A percentile compares a stretch with the other conserved stretches of the same genome.
Evolutionary conservation across 2,113 vertebrate genomes (phyloP).

Genomic region (Saimiri boliviensis): DNA sequence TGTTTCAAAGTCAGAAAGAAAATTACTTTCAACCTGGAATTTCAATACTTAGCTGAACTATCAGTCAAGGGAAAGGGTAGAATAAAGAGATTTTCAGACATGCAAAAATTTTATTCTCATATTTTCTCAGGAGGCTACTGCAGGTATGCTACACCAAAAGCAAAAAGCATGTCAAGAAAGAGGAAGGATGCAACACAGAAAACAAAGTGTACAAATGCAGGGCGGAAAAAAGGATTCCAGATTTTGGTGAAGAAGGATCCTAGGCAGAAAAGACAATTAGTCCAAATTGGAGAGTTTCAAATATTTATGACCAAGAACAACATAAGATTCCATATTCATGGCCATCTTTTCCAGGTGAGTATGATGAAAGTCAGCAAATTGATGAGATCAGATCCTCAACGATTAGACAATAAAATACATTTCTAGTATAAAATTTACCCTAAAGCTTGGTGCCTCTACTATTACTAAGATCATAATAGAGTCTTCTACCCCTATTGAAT

Average conservation of each 20-base stretch:
- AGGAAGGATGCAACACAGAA: neutral
- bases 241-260: neutral
- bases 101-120: neutral
- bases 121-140: neutral
- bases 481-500: neutral
- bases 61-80: neutral
- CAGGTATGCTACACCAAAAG: neutral
- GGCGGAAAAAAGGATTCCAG: neutral
- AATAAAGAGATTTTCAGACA: constrained; percentile 10
- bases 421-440: neutral
- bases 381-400: neutral
- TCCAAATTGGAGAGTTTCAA: neutral
- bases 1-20: neutral
- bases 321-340: neutral
- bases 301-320: neutral
- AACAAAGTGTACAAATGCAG: neutral
- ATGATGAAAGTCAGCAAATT: neutral
- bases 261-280: neutral
- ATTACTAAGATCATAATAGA: neutral
- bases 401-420: neutral
- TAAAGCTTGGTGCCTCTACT: neutral
- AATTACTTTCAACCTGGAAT: constrained; percentile 32
- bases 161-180: neutral
- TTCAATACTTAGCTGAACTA: constrained; percentile 37
- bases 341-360: neutral